Base-by-base conservation (phyloP, 1,140 invertebrate genomes). In the Streblospio benedicti region DNA sequence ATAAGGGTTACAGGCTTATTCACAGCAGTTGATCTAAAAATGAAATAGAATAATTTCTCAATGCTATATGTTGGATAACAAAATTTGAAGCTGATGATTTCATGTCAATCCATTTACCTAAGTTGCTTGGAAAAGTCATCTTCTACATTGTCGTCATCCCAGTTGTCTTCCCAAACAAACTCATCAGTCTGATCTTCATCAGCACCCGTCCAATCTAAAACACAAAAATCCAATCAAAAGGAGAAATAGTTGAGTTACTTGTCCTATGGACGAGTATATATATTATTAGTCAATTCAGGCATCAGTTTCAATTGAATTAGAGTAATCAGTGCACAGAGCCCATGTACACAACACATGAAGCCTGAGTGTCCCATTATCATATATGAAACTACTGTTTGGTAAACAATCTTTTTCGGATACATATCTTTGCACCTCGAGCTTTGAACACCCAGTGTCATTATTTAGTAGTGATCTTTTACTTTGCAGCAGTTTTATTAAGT, bases 81-180 rank as follows among this genome's bases (percentile, higher is more conserved):
- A 6, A 18, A 18, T 47, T n/a, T 32, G 49, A 55, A 33, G 55
- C 55, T 60, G 25, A 27, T 38, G 44, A 33, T 50, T 53, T 35
- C 41, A 50, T 66, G 9, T 2, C 6, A 27, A 23, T 28, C 32
- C 38, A 35, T 33, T 47, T 79, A 87, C 86, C 89, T 90, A 32
- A 98, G 80, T 75, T 97, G 93, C 72, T 91, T 85, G 74, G 90
- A 94, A 69, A 98, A 98, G 78, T 97, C 94, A 80, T 97, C 93
- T 76, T 97, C 94, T 44, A 97, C 86, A 70, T 97, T 92, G 75
- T 98, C 95, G 80, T 98, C 95, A 80, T 98, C 95, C 95, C 95
- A 98, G 72, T 98, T 97, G 72, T 98, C 95, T 79, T 98, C 94
- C 95, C 95, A 98, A 0, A 98, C 93, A 69, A 93, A 97, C 0